Percentiles rank a stretch among this genome's conserved stretches.
These are phyloP conservation scores for Heliconius ethilla DNA, from an alignment of 2,888 invertebrate species.

Conservation along the genomic window DNA sequence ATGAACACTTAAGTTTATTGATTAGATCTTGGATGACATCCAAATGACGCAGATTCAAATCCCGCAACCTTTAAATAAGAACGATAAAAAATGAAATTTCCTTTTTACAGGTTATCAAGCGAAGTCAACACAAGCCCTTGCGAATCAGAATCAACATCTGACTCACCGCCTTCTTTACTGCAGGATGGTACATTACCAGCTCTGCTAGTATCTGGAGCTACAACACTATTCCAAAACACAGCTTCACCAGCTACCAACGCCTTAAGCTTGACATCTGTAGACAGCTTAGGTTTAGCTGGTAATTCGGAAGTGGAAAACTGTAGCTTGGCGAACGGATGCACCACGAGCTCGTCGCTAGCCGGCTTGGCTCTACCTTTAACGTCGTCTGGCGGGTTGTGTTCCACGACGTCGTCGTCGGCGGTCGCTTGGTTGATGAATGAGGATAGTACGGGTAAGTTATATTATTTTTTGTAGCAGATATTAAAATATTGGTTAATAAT, in stretches of 20 bases:
- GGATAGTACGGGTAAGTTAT: slow-evolving; percentile 72
- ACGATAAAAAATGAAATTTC: background rate
- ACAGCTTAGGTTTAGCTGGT: slow-evolving; percentile 62
- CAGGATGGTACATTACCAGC: slow-evolving; percentile 74
- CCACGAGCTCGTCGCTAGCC: slow-evolving; percentile 60
- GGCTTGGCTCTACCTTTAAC: slow-evolving; percentile 72
- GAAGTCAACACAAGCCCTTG: slow-evolving; percentile 81
- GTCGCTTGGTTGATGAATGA: slow-evolving; percentile 83
- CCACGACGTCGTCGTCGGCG: slow-evolving; percentile 73
- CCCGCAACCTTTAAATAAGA: background rate
- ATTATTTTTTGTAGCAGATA: background rate
- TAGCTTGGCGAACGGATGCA: slow-evolving; percentile 73
- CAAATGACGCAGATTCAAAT: background rate
- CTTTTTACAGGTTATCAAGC: slow-evolving; percentile 66
- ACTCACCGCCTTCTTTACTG: slow-evolving; percentile 79
- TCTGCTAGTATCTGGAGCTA: slow-evolving; percentile 72
- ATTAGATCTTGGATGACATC: background rate
- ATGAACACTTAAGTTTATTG: background rate
- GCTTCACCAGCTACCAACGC: slow-evolving; percentile 61
- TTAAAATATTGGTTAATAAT: too few species aligned
- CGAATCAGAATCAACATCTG: slow-evolving; percentile 84
- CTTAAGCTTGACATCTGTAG: slow-evolving; percentile 60
- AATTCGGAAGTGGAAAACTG: slow-evolving; percentile 66
- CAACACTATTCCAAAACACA: slow-evolving; percentile 72
- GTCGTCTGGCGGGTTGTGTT: slow-evolving; percentile 69